Evolutionary conservation across 2,113 vertebrate species (phyloP), one percentile per base, ranked within the genome.

Genomic region (Mormyrus iriodes): DNA sequence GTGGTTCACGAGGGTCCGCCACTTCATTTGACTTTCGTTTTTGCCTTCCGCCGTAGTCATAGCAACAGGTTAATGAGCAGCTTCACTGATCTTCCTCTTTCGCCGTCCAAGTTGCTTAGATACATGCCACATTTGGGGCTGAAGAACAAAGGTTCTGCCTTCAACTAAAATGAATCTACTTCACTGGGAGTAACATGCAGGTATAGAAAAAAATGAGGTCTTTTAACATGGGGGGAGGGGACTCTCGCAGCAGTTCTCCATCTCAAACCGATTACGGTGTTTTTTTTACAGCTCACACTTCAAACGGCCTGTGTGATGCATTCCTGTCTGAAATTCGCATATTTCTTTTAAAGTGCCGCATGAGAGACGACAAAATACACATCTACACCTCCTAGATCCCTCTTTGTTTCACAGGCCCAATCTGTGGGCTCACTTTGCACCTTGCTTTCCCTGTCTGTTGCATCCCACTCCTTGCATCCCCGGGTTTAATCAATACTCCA

Each of bases 21-120:
- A 85, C 92, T 91, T 94, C 93, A 92, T 93, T 91, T 94, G 93
- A 95, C 92, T 96, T 95, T 94, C 55, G 39, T 65, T 44, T 61
- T 94, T 94, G 93, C 94, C 93, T 92, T 92, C 90, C 39, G 55
- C 92, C 88, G 96, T 96, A 93, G 95, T 94, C 96, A 96, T 96
- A 95, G 95, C 95, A 96, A 96, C 96, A 96, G 93, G 95, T 95
- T 96, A 95, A 96, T 95, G 95, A 95, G 95, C 94, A 94, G 92
- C 92, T 94, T 93, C 94, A 95, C 90, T 94, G 92, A 95, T 95
- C 93, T 94, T 90, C 82, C 90, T 93, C 93, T 94, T 93, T 95
- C 91, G 91, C 94, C 89, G 92, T 92, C 93, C 93, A 93, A 94
- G 95, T 96, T 96, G 95, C 96, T 96, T 95, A 94, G 95, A 95